Evolutionary conservation across 2,113 vertebrate species (phyloP).

Genomic region (Dicaeum eximium): DNA sequence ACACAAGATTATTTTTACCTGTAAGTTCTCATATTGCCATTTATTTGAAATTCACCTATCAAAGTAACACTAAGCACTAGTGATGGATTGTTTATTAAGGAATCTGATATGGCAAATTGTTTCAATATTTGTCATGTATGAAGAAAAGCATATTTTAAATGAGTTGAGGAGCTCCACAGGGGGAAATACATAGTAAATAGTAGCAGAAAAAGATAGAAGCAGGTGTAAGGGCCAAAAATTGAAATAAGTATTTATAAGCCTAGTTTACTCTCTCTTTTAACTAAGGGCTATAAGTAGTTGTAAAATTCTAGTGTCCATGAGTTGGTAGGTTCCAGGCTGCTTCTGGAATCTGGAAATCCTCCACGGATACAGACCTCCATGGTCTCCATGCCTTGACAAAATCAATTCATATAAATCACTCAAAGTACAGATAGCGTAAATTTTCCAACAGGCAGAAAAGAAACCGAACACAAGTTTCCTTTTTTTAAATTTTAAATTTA

Average conservation of each 20-base stretch:
- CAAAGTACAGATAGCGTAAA: neutral
- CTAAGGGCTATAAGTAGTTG: neutral
- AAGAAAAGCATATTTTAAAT: neutral
- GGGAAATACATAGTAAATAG: neutral
- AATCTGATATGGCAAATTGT: neutral
- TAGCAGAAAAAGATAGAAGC: neutral
- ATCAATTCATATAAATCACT: neutral
- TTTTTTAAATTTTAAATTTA: neutral
- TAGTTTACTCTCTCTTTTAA: neutral
- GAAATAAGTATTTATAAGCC: neutral
- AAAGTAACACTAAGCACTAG: neutral
- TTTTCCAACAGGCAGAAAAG: neutral
- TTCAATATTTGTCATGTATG: neutral
- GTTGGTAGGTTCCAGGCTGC: neutral
- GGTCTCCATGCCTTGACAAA: neutral
- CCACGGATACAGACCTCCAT: fast-evolving
- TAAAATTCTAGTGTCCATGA: neutral
- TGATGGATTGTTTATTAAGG: neutral
- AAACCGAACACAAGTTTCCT: fast-evolving
- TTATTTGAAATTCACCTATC: neutral
- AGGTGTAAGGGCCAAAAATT: neutral
- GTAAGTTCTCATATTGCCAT: neutral
- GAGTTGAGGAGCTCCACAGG: neutral
- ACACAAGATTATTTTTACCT: neutral
- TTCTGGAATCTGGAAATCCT: neutral